Conservation (phyloP, 2,888 invertebrate species). For the Epistrophe eligans region DNA sequence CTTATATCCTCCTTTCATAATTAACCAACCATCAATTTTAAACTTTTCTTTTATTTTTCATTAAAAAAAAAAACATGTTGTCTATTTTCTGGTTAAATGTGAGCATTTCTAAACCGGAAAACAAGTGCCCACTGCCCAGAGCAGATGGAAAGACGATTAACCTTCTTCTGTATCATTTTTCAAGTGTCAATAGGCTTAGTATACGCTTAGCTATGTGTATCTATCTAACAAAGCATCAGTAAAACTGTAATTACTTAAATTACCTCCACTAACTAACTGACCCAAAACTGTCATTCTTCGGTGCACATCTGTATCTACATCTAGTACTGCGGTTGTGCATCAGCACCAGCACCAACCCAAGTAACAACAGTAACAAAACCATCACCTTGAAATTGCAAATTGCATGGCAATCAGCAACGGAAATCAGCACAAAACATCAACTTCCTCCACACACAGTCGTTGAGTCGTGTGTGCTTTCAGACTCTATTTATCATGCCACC, state of each 20-base stretch:
- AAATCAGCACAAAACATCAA: conserved; percentile 67
- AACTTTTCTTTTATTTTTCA: not conserved
- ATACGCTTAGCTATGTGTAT: not conserved
- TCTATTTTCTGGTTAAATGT: not conserved
- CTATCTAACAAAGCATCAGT: conserved; percentile 21
- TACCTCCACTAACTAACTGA: conserved; percentile 51
- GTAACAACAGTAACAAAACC: not conserved
- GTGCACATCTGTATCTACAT: conserved; percentile 21
- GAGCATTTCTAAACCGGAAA: not conserved
- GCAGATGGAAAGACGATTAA: conserved; percentile 2
- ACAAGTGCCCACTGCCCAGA: not conserved
- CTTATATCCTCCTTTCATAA: not conserved
- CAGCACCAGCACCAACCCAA: not conserved
- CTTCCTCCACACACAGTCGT: conserved; percentile 42
- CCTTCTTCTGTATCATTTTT: conserved; percentile 26
- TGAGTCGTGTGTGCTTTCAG: conserved; percentile 25
- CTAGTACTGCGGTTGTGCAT: not conserved
- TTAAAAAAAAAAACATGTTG: not conserved
- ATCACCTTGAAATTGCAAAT: conserved; percentile 63
- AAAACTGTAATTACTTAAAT: conserved; percentile 26
- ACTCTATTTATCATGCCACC: conserved; percentile 64
- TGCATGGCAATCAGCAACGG: conserved; percentile 54
- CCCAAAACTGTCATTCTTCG: conserved; percentile 67
- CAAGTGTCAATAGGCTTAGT: not conserved
- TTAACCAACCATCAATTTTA: not conserved